phyloP scores from a whole-genome alignment of 2,888 invertebrate species.

The Pseudococcus viburni region DNA sequence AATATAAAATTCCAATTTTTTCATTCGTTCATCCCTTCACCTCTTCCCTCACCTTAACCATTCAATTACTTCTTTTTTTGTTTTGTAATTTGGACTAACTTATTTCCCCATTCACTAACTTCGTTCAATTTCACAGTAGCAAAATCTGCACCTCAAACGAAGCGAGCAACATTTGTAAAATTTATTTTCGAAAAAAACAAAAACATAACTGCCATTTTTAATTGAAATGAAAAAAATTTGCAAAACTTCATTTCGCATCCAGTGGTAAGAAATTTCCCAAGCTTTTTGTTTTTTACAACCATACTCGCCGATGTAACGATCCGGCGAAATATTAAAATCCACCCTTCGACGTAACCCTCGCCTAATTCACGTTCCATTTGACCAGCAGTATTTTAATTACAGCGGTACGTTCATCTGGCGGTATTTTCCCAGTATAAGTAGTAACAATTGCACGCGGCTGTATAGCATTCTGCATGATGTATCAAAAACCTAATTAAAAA shows the following conservation, averaged over 20 bases:
- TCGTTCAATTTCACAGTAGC: too few species aligned
- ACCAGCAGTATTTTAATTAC: constrained; percentile 51
- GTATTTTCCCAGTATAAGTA: constrained; percentile 49
- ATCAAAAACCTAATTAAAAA: constrained; percentile 59
- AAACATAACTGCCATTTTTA: background rate
- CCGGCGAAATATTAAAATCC: background rate
- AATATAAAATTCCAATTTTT: too few species aligned
- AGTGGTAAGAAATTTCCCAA: background rate
- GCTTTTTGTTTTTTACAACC: background rate
- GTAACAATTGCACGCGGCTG: constrained; percentile 42
- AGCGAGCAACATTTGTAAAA: background rate
- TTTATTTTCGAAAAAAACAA: background rate
- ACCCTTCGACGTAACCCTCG: background rate
- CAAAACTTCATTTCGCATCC: background rate
- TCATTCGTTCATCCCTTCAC: too few species aligned
- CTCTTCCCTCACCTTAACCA: too few species aligned
- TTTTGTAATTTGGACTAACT: too few species aligned
- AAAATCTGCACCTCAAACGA: too few species aligned
- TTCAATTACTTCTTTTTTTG: too few species aligned
- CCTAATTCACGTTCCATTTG: constrained; percentile 35
- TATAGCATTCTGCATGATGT: constrained; percentile 38
- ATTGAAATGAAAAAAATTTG: background rate
- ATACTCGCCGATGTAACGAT: background rate
- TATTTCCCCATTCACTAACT: too few species aligned
- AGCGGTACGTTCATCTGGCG: constrained; percentile 32